phyloP scores from a whole-genome alignment of 2,888 invertebrate genomes.

The Leptinotarsa peninsularis region DNA sequence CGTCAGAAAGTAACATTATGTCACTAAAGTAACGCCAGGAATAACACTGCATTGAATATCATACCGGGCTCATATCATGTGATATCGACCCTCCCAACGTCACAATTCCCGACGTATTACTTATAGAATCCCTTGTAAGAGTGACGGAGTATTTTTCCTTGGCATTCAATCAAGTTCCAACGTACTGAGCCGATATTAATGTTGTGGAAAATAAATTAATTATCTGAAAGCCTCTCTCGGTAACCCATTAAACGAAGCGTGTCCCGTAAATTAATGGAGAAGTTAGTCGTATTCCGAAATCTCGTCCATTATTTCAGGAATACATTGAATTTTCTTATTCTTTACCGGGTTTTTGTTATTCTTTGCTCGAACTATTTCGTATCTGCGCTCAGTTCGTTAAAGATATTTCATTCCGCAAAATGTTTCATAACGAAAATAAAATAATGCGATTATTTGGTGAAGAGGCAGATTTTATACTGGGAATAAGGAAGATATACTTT shows the following conservation, averaged over 20 bases:
- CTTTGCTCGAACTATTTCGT: background rate
- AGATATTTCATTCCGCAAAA: background rate
- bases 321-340: constrained; percentile 46
- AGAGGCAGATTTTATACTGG: too few relatives aligned
- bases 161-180: constrained; percentile 11
- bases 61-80: too few relatives aligned
- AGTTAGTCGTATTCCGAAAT: constrained; percentile 48
- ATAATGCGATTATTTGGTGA: too few relatives aligned
- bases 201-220: constrained; percentile 55
- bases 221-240: constrained; percentile 41
- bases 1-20: too few relatives aligned
- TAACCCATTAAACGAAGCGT: constrained; percentile 40
- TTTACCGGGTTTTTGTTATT: background rate
- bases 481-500: too few relatives aligned
- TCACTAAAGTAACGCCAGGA: too few relatives aligned
- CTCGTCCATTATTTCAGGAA: constrained; percentile 52
- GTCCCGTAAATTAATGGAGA: constrained; percentile 51
- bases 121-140: background rate
- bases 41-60: too few relatives aligned
- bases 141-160: constrained; percentile 22
- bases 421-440: background rate
- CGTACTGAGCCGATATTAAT: constrained; percentile 45
- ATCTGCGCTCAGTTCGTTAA: background rate
- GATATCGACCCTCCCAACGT: too few relatives aligned
- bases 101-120: background rate